Conservation (phyloP, 2,797 vertebrate species). For the Galaxias olidus region DNA sequence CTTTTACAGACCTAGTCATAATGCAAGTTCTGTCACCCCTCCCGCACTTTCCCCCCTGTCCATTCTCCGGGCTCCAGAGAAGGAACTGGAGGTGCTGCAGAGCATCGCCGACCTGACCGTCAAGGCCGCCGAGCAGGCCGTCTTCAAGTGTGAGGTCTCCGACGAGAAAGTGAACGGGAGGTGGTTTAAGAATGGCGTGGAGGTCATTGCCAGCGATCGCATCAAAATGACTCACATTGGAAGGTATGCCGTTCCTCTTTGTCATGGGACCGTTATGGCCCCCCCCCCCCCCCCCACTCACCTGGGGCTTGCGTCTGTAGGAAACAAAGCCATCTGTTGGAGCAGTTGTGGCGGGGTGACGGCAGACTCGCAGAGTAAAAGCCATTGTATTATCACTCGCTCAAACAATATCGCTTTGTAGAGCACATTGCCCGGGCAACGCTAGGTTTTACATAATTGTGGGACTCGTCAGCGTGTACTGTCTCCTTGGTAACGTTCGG, state of each 20-base stretch:
- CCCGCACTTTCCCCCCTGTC: not conserved
- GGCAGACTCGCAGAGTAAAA: constrained; percentile 62
- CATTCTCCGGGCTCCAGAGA: constrained; percentile 73
- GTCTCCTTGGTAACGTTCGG: constrained; percentile 58
- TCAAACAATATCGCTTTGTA: constrained; percentile 32
- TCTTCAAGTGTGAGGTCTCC: constrained; percentile 93
- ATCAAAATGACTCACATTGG: constrained; percentile 85
- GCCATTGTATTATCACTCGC: constrained; percentile 45
- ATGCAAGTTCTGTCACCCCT: not conserved
- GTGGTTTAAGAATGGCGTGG: constrained; percentile 88
- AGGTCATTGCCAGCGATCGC: constrained; percentile 81
- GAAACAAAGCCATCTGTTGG: constrained; percentile 1
- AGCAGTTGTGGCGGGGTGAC: constrained; percentile 41
- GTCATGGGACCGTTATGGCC: not conserved
- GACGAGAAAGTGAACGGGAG: constrained; percentile 90
- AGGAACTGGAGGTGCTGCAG: constrained; percentile 87
- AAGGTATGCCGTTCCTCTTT: constrained; percentile 72
- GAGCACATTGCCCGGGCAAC: constrained; percentile 61
- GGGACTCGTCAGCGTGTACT: constrained; percentile 38
- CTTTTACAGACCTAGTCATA: no score
- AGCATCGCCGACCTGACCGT: constrained; percentile 87
- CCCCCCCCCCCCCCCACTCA: no score
- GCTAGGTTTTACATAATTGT: constrained; percentile 45
- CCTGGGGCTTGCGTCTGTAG: constrained; percentile 14
- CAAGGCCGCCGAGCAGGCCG: constrained; percentile 84